These are phyloP conservation scores for Eumacrocentrus americanus DNA, from an alignment of 2,888 invertebrate genomes.

Conservation along the genomic window DNA sequence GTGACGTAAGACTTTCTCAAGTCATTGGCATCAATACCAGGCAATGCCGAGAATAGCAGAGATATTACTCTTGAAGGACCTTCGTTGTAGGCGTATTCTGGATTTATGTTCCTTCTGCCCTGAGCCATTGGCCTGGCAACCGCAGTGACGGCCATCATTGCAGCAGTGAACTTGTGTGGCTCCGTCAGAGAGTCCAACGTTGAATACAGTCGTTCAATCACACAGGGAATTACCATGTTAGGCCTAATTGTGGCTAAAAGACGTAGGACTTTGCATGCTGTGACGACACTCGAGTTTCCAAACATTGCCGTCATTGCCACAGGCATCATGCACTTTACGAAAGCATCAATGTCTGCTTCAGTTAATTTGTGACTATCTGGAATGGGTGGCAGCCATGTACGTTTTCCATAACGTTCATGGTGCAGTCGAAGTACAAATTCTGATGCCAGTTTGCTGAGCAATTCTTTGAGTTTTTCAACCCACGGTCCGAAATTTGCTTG, in stretches of 20 bases:
- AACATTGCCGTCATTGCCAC: slow-evolving; percentile 81
- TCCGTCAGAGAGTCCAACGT: slow-evolving; percentile 87
- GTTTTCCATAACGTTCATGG: slow-evolving; percentile 69
- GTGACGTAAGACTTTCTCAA: slow-evolving; percentile 76
- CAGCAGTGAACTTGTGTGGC: slow-evolving; percentile 80
- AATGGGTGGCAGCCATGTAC: slow-evolving; percentile 72
- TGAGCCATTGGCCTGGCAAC: slow-evolving; percentile 72
- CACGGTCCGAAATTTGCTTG: slow-evolving; percentile 87
- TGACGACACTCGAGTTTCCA: slow-evolving; percentile 71
- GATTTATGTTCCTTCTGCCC: slow-evolving; percentile 54
- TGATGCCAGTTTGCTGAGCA: slow-evolving; percentile 72
- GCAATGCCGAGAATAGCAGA: slow-evolving; percentile 78
- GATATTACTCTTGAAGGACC: slow-evolving; percentile 84
- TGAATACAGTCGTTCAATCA: slow-evolving; percentile 80
- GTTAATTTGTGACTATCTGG: slow-evolving; percentile 75
- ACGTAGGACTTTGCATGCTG: slow-evolving; percentile 73
- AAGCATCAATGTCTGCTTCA: slow-evolving; percentile 80
- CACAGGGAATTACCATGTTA: slow-evolving; percentile 79
- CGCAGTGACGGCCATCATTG: slow-evolving; percentile 74
- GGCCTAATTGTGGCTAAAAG: slow-evolving; percentile 81
- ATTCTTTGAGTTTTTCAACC: slow-evolving; percentile 71
- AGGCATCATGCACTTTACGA: slow-evolving; percentile 78
- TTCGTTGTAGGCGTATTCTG: slow-evolving; percentile 68
- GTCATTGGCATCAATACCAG: slow-evolving; percentile 92
- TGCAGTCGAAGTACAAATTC: slow-evolving; percentile 69